Evolutionary conservation across 2,888 invertebrate species (phyloP).

Genomic region (Unio delphinus): DNA sequence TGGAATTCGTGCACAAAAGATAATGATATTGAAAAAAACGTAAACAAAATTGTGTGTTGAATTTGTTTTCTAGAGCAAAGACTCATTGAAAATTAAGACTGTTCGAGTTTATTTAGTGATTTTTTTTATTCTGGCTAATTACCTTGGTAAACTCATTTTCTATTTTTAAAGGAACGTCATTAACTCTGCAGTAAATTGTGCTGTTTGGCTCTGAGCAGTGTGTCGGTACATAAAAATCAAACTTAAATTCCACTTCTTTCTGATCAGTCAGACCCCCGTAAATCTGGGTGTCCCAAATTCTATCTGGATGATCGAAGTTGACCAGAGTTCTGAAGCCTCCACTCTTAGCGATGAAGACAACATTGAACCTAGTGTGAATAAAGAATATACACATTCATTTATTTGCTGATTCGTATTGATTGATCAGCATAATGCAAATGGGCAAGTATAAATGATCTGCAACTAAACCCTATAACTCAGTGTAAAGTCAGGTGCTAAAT

Average conservation of each 20-base stretch:
- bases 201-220: constrained; percentile 15
- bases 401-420: no score
- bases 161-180: constrained; percentile 1
- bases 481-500: no score
- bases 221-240: constrained; percentile 25
- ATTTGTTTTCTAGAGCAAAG: no score
- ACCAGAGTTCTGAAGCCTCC: constrained; percentile 22
- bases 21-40: no score
- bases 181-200: constrained; percentile 1
- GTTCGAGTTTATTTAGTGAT: not conserved
- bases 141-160: constrained; percentile 19
- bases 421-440: no score
- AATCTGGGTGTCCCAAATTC: not conserved
- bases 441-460: no score
- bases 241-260: constrained; percentile 21
- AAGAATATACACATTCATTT: no score
- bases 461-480: no score
- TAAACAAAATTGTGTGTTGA: no score
- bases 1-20: no score
- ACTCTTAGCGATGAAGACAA: constrained; percentile 19
- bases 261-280: constrained; percentile 4
- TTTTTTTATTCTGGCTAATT: not conserved
- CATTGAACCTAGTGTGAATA: constrained; percentile 14
- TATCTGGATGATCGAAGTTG: not conserved
- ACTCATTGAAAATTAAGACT: no score